A percentile compares a stretch with the other conserved stretches of the same genome.
phyloP scores from a whole-genome alignment of 2,113 vertebrate species.

The Taxidea taxus region DNA sequence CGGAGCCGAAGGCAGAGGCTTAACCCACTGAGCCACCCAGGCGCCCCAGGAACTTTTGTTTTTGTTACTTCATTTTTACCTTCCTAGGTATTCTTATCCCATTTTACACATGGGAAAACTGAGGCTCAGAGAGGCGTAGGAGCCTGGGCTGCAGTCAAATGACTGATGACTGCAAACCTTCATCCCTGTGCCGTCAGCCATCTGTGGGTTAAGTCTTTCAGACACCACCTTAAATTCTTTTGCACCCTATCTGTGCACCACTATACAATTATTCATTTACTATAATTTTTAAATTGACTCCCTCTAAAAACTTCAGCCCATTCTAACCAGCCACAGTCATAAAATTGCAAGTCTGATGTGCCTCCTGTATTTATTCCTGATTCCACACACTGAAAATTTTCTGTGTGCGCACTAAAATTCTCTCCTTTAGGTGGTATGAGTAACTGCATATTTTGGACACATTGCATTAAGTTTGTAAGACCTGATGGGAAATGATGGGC shows the following conservation, averaged over 20 bases:
- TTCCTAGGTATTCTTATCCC: not conserved
- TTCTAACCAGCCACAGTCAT: not conserved
- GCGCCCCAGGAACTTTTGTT: not conserved
- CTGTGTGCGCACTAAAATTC: rapidly evolving
- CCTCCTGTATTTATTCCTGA: not conserved
- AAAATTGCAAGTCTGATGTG: not conserved
- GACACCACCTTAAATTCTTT: not conserved
- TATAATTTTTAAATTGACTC: not conserved
- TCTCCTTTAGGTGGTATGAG: not conserved
- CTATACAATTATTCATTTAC: too few relatives aligned
- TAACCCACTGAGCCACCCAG: too few relatives aligned
- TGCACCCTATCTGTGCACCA: not conserved
- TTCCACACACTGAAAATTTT: not conserved
- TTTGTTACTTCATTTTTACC: not conserved
- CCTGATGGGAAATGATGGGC: not conserved
- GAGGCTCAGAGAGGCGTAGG: not conserved
- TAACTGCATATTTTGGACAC: not conserved
- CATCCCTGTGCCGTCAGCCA: not conserved
- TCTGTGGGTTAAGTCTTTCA: not conserved
- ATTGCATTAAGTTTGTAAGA: not conserved
- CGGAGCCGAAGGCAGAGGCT: too few relatives aligned
- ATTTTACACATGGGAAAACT: not conserved
- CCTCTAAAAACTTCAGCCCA: not conserved
- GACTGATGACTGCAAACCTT: not conserved
- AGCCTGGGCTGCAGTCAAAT: not conserved